Evolutionary conservation across 2,113 vertebrate genomes (phyloP), one percentile per base, ranked within the genome.

Genomic region (Hydropotes inermis): DNA sequence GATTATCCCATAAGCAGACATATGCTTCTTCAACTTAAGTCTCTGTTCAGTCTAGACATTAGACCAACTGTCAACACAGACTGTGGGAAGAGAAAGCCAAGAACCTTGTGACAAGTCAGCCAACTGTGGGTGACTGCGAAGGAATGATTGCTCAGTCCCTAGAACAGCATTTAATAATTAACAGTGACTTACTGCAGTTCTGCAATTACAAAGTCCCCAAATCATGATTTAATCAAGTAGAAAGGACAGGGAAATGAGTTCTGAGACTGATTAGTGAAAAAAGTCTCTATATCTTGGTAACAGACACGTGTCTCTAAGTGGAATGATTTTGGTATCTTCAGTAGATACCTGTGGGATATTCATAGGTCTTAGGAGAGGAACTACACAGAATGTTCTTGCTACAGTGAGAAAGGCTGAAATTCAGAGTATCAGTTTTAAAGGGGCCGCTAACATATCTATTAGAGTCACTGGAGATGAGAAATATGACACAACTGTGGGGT

Each of bases 401-500:
- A 17, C 39, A 60, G 3, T n/a, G 15, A 47, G 74, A 88, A 92
- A 9, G 7, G 27, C 13, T 25, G 5, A 7, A 25, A 78, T 67
- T 67, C 14, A 84, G 23, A 28, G 10, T 84, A 30, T 92, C 23
- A 17, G 19, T 54, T 86, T 43, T 86, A 60, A 86, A 78, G 47
- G 12, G 16, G 0, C 7, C 30, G 17, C 36, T 64, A n/a, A 76
- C 13, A 36, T 10, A 83, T 12, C 19, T 21, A 12, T 13, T 74
- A 87, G 5, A 61, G 36, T 33, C 36, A 60, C 13, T 39, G 28
- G 5, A 50, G 1, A 6, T 25, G 16, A 39, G 28, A 9, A 82
- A 60, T 0, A 13, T 1, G 12, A 57, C 6, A 52, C 1, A 58
- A 7, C 1, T 74, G 6, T 28, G 47, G 5, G 5, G 36, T 61